phyloP scores from a whole-genome alignment of 2,113 vertebrate species.

The Oenanthe melanoleuca region DNA sequence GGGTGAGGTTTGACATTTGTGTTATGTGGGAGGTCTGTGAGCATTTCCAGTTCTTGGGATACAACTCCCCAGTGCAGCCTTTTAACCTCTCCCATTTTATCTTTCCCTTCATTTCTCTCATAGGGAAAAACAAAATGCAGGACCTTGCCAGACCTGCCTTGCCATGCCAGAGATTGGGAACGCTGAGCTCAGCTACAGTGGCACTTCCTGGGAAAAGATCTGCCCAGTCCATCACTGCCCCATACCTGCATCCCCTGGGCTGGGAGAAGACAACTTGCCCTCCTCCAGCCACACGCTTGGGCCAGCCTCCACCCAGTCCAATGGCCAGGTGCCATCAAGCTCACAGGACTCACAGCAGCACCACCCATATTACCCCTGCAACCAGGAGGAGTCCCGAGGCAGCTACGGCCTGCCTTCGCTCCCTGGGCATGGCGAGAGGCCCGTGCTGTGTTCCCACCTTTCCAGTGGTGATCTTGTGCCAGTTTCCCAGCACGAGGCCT shows the following conservation, averaged over 20 bases:
- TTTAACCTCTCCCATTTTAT: neutral
- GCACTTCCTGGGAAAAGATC: slow-evolving; percentile 66
- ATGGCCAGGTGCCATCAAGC: slow-evolving; percentile 62
- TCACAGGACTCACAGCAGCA: slow-evolving; percentile 63
- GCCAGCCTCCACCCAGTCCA: slow-evolving; percentile 67
- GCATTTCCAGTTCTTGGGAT: neutral
- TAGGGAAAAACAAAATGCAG: slow-evolving; percentile 60
- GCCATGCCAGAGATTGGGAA: slow-evolving; percentile 55
- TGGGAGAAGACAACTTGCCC: slow-evolving; percentile 28
- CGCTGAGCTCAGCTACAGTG: slow-evolving; percentile 65
- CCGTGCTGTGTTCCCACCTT: slow-evolving; percentile 71
- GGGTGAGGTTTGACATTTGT: neutral
- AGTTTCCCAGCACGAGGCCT: slow-evolving; percentile 66
- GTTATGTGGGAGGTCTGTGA: neutral
- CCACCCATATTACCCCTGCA: slow-evolving; percentile 47
- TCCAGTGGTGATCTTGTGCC: slow-evolving; percentile 72
- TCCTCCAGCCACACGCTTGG: slow-evolving; percentile 51
- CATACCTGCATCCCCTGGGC: slow-evolving; percentile 61
- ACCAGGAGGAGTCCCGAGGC: slow-evolving; percentile 67
- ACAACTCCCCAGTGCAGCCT: accelerated
- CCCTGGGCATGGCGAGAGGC: slow-evolving; percentile 68
- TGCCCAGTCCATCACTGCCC: slow-evolving; percentile 77
- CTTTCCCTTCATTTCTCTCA: neutral
- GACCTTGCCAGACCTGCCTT: slow-evolving; percentile 61
- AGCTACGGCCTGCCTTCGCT: slow-evolving; percentile 58